Base-by-base conservation (phyloP, 2,113 vertebrate species). In the Psittacula cyanocephala region DNA sequence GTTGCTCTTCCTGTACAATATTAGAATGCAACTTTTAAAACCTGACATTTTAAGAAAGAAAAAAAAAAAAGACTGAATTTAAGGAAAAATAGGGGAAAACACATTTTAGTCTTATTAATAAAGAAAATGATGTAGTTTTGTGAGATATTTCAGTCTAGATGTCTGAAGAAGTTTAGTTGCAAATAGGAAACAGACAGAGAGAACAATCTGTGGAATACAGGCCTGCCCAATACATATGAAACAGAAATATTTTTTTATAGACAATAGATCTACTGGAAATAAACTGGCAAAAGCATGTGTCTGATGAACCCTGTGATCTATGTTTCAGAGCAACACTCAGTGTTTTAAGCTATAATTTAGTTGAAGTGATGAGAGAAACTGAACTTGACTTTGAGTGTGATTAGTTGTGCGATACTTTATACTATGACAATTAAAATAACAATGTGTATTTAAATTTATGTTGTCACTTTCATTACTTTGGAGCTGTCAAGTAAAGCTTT, bases 171-270 rank as follows among this genome's bases (percentile, higher is more conserved):
- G 22, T 12, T 23, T 43, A 50, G 3, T 17, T 69, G 13, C 22
- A 35, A 83, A 52, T 3, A 37, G 2, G 33, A 75, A 69, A 19
- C 11, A 76, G 15, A 7, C 4, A 85, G 43, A 50, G 9, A 37
- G 37, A 87, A 49, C 3, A 0, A 0, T 50, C 59, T 47, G 10
- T n/a, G 28, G 57, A 65, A 76, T 55, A 25, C 12, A 64, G 31
- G 23, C 13, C 31, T 82, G 18, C 3, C 3, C 33, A 76, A 59
- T 4, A 68, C 17, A 22, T 31, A 22, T 23, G 37, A 79, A 74
- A 50, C 7, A 65, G 16, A 41, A 86, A 75, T 44, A 24, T 13
- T 19, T 1, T 46, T 75, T 88, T 55, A 25, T 43, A 60, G 11
- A 55, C 5, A 47, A 33, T 44, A 76, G 28, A 20, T 65, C 25